These are phyloP conservation scores for Dryas iulia DNA, from an alignment of 1,140 invertebrate genomes.

Conservation along the genomic window DNA sequence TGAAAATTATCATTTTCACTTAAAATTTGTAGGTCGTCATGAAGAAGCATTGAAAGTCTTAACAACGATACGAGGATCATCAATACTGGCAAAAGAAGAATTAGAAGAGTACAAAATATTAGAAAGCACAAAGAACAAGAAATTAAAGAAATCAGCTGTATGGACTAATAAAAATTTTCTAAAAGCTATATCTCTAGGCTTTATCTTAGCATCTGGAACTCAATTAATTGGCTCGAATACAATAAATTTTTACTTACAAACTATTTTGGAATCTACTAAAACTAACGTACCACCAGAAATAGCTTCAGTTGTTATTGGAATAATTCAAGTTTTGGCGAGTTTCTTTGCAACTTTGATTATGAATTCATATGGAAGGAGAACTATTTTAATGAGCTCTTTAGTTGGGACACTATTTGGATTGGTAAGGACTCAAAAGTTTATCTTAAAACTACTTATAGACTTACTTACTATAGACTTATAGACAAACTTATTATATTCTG, in stretches of 20 bases:
- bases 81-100: slow-evolving; percentile 15
- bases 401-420: slow-evolving; percentile 19
- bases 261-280: slow-evolving; percentile 24
- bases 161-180: slow-evolving; percentile 9
- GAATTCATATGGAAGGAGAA: slow-evolving; percentile 14
- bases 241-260: slow-evolving; percentile 26
- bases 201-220: slow-evolving; percentile 3
- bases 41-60: slow-evolving; percentile 25
- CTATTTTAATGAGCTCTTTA: slow-evolving; percentile 18
- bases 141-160: slow-evolving; percentile 1
- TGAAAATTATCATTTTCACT: not conserved
- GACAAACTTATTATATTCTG: too few species aligned
- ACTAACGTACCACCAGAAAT: slow-evolving; percentile 21
- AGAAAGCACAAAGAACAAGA: slow-evolving; percentile 10
- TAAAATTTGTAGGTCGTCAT: slow-evolving; percentile 5
- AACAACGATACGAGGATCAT: slow-evolving; percentile 8
- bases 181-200: slow-evolving; percentile 13
- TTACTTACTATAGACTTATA: too few species aligned
- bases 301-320: slow-evolving; percentile 16
- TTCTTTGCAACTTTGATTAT: slow-evolving; percentile 4
- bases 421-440: too few species aligned
- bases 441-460: too few species aligned
- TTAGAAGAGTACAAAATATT: slow-evolving; percentile 20
- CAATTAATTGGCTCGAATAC: slow-evolving; percentile 24
- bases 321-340: slow-evolving; percentile 19